Percentiles rank a stretch among this genome's conserved stretches.
Evolutionary conservation across 2,113 vertebrate genomes (phyloP).

Genomic region (Podarcis muralis): DNA sequence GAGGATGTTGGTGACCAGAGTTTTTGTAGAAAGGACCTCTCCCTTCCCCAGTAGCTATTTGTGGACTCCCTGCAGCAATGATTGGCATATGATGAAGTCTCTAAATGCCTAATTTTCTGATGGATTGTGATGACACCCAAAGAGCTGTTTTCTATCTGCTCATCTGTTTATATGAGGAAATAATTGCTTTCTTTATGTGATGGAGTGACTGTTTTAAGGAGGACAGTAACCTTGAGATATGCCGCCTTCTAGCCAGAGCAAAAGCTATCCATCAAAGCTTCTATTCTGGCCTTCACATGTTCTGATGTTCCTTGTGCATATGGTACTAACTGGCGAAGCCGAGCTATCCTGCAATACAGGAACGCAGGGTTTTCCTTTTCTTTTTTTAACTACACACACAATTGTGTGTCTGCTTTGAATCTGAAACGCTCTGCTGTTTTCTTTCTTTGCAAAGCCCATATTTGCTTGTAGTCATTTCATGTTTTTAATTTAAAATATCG

Average conservation of each 20-base stretch:
- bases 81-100: constrained; percentile 12
- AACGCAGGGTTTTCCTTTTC: neutral
- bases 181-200: constrained; percentile 48
- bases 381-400: neutral
- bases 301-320: constrained; percentile 31
- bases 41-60: neutral
- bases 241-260: constrained; percentile 29
- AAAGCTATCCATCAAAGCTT: constrained; percentile 20
- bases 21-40: constrained; percentile 27
- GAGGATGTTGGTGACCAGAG: constrained; percentile 4
- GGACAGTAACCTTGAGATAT: constrained; percentile 46
- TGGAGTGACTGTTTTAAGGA: constrained; percentile 31
- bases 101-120: constrained; percentile 52
- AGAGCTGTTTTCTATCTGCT: constrained; percentile 33
- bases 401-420: constrained; percentile 35
- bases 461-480: constrained; percentile 33
- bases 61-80: constrained; percentile 29
- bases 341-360: neutral
- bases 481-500: constrained; percentile 47
- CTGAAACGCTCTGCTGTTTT: constrained; percentile 26
- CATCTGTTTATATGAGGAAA: constrained; percentile 29
- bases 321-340: constrained; percentile 34
- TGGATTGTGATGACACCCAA: constrained; percentile 47
- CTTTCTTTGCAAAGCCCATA: neutral
- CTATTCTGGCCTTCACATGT: constrained; percentile 42